A percentile compares a stretch with the other conserved stretches of the same genome.
Conservation (phyloP, 1,140 invertebrate species). For the Augochlora pura region DNA sequence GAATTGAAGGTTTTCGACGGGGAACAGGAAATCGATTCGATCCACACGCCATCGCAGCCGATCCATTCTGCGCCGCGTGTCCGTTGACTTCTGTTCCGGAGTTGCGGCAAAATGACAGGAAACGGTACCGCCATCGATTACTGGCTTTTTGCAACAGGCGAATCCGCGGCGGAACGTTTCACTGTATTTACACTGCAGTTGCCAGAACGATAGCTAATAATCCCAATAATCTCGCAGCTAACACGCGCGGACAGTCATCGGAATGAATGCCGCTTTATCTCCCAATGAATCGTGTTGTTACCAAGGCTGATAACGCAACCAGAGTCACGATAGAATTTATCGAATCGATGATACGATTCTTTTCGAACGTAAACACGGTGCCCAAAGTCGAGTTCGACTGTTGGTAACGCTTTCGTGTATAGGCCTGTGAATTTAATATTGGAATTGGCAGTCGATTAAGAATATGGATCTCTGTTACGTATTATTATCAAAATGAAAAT, state of each 20-base stretch:
- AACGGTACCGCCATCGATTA: slow-evolving; percentile 14
- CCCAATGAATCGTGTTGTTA: neutral
- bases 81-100: neutral
- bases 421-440: too few relatives aligned
- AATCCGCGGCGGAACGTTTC: neutral
- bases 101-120: neutral
- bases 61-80: slow-evolving; percentile 30
- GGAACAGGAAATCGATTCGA: slow-evolving; percentile 40
- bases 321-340: neutral
- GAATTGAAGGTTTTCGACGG: slow-evolving; percentile 25
- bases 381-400: too few relatives aligned
- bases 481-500: too few relatives aligned
- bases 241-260: too few relatives aligned
- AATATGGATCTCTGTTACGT: too few relatives aligned
- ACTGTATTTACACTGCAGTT: slow-evolving; percentile 18
- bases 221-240: too few relatives aligned
- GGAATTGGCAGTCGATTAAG: too few relatives aligned
- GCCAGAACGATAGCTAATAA: neutral
- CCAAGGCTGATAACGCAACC: neutral
- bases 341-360: too few relatives aligned
- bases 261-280: neutral
- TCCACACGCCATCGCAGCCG: slow-evolving; percentile 35
- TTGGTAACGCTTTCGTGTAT: too few relatives aligned
- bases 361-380: too few relatives aligned
- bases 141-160: slow-evolving; percentile 10